Percentiles rank a stretch among this genome's conserved stretches.
These are phyloP conservation scores for Andrena bicolor DNA, from an alignment of 2,888 invertebrate species.

Conservation along the genomic window DNA sequence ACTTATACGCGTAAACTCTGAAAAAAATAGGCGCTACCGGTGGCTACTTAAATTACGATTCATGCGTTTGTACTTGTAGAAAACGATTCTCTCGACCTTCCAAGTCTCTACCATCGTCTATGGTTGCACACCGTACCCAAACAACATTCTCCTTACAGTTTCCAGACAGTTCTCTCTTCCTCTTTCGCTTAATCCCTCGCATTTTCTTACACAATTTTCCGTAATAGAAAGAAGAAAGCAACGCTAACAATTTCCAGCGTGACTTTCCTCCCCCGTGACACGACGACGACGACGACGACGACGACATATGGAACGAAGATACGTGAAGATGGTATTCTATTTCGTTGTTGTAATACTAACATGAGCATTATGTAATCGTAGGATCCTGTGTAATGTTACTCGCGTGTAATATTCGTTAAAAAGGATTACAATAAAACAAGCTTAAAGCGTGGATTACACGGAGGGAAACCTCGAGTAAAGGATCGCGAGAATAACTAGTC, in stretches of 20 bases:
- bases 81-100: constrained; percentile 33
- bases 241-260: constrained; percentile 55
- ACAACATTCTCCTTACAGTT: neutral
- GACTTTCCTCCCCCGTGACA: constrained; percentile 24
- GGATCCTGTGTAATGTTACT: constrained; percentile 77
- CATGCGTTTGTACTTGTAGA: constrained; percentile 61
- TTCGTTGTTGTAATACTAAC: constrained; percentile 84
- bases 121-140: neutral
- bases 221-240: constrained; percentile 48
- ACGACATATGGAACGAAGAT: constrained; percentile 72
- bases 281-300: constrained; percentile 65
- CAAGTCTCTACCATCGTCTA: constrained; percentile 7
- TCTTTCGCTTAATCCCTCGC: constrained; percentile 60
- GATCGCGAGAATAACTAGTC: constrained; percentile 43
- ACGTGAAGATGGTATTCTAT: constrained; percentile 78
- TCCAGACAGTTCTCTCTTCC: constrained; percentile 1
- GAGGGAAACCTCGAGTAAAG: constrained; percentile 48
- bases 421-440: constrained; percentile 79
- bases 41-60: constrained; percentile 64
- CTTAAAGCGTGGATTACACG: constrained; percentile 70
- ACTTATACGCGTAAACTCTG: constrained; percentile 46
- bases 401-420: constrained; percentile 75
- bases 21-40: constrained; percentile 51
- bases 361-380: constrained; percentile 82
- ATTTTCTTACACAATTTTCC: constrained; percentile 40